Percentiles rank a stretch among this genome's conserved stretches.
phyloP scores from a whole-genome alignment of 2,797 vertebrate species.

The Stomatorhinus walkeri region DNA sequence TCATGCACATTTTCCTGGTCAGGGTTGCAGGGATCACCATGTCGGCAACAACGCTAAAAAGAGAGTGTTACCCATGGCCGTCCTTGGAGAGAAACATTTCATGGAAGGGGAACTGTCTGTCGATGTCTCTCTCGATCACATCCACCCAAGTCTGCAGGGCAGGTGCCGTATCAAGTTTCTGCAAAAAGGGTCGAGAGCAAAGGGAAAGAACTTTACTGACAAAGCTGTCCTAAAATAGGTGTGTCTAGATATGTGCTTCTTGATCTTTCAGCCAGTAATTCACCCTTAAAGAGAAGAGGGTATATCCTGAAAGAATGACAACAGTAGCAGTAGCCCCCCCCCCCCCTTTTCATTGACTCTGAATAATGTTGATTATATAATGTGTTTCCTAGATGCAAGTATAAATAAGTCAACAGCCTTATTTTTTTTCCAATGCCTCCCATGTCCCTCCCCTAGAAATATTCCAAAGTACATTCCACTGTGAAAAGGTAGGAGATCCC shows the following conservation, averaged over 20 bases:
- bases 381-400: neutral
- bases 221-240: neutral
- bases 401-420: neutral
- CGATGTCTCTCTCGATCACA: constrained; percentile 76
- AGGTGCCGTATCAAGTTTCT: constrained; percentile 60
- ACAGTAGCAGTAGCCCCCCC: neutral
- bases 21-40: neutral
- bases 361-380: neutral
- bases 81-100: constrained; percentile 85
- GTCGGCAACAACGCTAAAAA: neutral
- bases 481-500: neutral
- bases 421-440: neutral
- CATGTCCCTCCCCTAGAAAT: neutral
- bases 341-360: too few relatives aligned
- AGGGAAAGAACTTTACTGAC: neutral
- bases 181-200: neutral
- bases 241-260: neutral
- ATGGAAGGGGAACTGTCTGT: constrained; percentile 82
- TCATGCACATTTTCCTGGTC: neutral
- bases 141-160: constrained; percentile 77
- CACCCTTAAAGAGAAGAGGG: neutral
- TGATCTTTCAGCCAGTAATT: neutral
- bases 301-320: neutral
- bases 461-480: neutral
- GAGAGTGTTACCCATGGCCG: constrained; percentile 64